phyloP scores from a whole-genome alignment of 1,140 invertebrate species.

The Acyrthosiphon pisum region DNA sequence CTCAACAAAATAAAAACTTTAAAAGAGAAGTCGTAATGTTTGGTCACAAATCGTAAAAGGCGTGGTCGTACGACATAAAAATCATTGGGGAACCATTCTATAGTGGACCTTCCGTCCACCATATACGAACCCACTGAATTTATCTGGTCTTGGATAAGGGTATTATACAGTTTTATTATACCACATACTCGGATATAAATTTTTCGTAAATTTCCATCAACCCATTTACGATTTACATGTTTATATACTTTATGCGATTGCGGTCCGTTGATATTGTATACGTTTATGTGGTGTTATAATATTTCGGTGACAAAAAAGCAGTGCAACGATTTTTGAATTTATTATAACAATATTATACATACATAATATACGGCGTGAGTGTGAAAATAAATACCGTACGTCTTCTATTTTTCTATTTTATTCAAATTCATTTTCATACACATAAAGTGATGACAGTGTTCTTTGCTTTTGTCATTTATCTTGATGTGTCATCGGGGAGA shows the following conservation, averaged over 20 bases:
- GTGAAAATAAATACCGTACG: not conserved
- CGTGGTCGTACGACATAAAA: slow-evolving; percentile 29
- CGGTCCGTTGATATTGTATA: not conserved
- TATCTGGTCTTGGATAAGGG: not conserved
- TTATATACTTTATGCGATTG: not conserved
- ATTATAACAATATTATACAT: not conserved
- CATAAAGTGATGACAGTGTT: not conserved
- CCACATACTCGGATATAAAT: not conserved
- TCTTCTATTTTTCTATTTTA: slow-evolving; percentile 20
- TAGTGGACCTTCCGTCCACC: not conserved
- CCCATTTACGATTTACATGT: not conserved
- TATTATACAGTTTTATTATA: not conserved
- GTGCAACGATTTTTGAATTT: not conserved
- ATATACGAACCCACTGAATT: not conserved
- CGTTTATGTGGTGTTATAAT: not conserved
- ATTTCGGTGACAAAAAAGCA: not conserved
- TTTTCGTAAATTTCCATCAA: not conserved
- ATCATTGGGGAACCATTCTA: slow-evolving; percentile 12
- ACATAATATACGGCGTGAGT: not conserved
- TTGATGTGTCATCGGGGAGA: not conserved
- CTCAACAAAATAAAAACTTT: slow-evolving; percentile 25
- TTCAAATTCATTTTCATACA: not conserved
- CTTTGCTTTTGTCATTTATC: not conserved
- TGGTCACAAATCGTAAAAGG: slow-evolving; percentile 42
- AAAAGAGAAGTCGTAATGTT: slow-evolving; percentile 11